Conservation (phyloP, 2,113 vertebrate species). For the Tenrec ecaudatus region DNA sequence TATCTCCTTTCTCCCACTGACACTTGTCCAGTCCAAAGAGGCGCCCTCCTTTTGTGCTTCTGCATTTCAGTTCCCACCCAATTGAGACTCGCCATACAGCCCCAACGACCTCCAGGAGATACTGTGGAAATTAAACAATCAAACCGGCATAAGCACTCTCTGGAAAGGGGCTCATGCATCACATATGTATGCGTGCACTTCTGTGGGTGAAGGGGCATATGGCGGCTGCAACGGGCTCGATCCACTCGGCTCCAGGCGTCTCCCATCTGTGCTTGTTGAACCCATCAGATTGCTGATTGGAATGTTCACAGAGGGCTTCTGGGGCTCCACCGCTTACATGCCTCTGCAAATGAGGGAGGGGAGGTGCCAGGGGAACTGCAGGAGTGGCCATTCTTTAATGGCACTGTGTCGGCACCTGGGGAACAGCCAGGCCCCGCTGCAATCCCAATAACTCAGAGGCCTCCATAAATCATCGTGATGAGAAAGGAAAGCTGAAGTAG, state of each 20-base stretch:
- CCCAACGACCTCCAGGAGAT: not conserved
- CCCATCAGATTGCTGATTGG: slow-evolving; percentile 29
- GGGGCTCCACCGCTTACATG: slow-evolving; percentile 24
- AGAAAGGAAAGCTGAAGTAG: slow-evolving; percentile 64
- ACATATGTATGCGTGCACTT: not conserved
- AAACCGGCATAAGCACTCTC: not conserved
- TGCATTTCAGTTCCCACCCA: not conserved
- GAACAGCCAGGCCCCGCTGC: slow-evolving; percentile 24
- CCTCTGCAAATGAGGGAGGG: slow-evolving; percentile 54
- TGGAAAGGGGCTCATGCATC: slow-evolving; percentile 3
- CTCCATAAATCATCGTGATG: slow-evolving; percentile 73
- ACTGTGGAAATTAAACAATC: slow-evolving; percentile 12
- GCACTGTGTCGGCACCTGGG: slow-evolving; percentile 53
- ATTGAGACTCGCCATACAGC: not conserved
- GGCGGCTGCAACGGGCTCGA: not conserved
- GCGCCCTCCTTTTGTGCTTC: not conserved
- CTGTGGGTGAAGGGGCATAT: not conserved
- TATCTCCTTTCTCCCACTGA: not conserved
- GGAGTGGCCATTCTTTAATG: slow-evolving; percentile 38
- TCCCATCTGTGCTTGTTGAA: slow-evolving; percentile 21
- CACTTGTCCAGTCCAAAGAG: not conserved
- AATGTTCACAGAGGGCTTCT: slow-evolving; percentile 40
- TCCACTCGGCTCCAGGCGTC: slow-evolving; percentile 32
- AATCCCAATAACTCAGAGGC: slow-evolving; percentile 62
- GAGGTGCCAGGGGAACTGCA: slow-evolving; percentile 1